A percentile compares a stretch with the other conserved stretches of the same genome.
These are phyloP conservation scores for Leptosomus discolor DNA, from an alignment of 2,113 vertebrate genomes.

Conservation along the genomic window DNA sequence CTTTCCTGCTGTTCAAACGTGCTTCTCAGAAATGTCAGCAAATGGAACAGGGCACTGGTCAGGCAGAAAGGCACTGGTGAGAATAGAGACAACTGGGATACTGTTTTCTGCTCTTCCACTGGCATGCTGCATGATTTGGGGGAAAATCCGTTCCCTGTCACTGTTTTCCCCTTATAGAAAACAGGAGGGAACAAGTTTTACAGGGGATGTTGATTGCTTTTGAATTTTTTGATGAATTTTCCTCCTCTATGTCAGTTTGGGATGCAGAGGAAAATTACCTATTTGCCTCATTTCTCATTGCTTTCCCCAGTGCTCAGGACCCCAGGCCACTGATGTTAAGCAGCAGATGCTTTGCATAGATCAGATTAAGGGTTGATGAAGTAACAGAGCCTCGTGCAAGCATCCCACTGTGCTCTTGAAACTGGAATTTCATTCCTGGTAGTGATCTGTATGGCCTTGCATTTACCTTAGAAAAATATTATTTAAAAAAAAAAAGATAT, in stretches of 20 bases:
- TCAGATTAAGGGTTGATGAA: background rate
- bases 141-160: background rate
- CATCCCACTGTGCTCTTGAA: slow-evolving; percentile 34
- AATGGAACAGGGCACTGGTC: background rate
- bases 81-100: background rate
- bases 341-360: slow-evolving; percentile 14
- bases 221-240: background rate
- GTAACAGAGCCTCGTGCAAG: background rate
- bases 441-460: background rate
- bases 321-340: background rate
- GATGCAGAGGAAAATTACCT: background rate
- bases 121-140: background rate
- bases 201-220: background rate
- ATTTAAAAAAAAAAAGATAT: background rate
- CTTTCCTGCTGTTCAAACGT: background rate
- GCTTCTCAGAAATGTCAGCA: background rate
- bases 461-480: background rate
- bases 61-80: background rate
- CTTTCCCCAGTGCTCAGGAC: background rate
- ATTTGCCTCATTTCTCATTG: background rate
- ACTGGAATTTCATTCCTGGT: slow-evolving; percentile 6
- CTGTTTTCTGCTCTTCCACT: background rate
- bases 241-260: background rate
- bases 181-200: background rate
- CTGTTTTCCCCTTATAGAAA: background rate